Evolutionary conservation across 2,888 invertebrate species (phyloP), one percentile per base, ranked within the genome.

Genomic region (Synanthedon andrenaeformis): DNA sequence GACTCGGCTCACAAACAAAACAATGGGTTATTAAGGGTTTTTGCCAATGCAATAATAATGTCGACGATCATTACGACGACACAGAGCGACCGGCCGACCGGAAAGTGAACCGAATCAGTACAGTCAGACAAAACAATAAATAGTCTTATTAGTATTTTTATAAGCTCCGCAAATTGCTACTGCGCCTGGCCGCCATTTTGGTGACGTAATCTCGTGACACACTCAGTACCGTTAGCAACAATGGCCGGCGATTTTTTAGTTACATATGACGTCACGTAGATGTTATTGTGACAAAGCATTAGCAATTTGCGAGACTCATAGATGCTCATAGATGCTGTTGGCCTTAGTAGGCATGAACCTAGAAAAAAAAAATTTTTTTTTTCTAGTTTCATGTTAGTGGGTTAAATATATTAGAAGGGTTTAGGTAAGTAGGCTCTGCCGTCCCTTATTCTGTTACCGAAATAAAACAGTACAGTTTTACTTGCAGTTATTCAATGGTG

Each of bases 21-120:
- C 77, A 79, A 79, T 76, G 67, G 74, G 75, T 74, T 74, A 77
- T 78, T 78, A 78, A 35, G 67, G 59, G 73, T 76, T 77, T 77
- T 76, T 79, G 74, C 74, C 63, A 69, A 67, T 62, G 62, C 62
- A 61, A 63, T 74, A 69, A 74, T 73, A 66, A 67, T 63, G 58
- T 61, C 58, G 54, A 55, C 56, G 60, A 57, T 63, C 64, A 70
- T 70, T 66, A 66, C 63, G 56, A 53, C 35, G 35, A 35, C 35
- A 35, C 35, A 35, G 35, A 52, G 60, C 54, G 53, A 52, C 54
- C 61, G 58, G 56, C 57, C 56, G 57, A 59, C 57, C 65, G 66
- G 65, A 64, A 67, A 61, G 55, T 59, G 57, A 59, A 56, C 58
- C 54, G 53, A 52, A 53, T 42, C 13, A 19, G 65, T 61, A 71